These are phyloP conservation scores for Caenorhabditis inopinata DNA, from an alignment of 1,140 invertebrate genomes.

Conservation along the genomic window DNA sequence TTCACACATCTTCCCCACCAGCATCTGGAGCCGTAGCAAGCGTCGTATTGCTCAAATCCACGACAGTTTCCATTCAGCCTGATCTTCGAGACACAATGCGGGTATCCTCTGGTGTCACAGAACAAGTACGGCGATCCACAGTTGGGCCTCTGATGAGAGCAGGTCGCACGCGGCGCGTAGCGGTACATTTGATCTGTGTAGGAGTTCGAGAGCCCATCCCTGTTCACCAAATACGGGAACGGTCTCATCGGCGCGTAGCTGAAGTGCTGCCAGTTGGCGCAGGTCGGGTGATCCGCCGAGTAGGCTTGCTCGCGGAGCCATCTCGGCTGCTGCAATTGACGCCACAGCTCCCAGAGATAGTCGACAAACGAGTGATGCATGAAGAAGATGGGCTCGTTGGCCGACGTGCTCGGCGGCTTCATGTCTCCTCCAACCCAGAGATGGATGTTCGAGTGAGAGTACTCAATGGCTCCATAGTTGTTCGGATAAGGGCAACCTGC, in stretches of 20 bases:
- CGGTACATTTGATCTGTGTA: slow-evolving; percentile 65
- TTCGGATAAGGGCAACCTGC: slow-evolving; percentile 57
- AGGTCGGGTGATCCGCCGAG: slow-evolving; percentile 58
- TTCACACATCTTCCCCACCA: slow-evolving; percentile 58
- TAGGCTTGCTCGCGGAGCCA: slow-evolving; percentile 57
- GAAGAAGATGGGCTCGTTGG: slow-evolving; percentile 67
- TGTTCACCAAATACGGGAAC: slow-evolving; percentile 56
- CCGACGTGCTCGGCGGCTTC: slow-evolving; percentile 58
- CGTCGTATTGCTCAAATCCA: slow-evolving; percentile 61
- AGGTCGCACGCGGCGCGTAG: slow-evolving; percentile 61
- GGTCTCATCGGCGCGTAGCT: slow-evolving; percentile 62
- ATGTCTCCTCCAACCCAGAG: slow-evolving; percentile 65
- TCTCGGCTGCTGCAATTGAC: slow-evolving; percentile 58
- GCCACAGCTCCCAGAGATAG: slow-evolving; percentile 66
- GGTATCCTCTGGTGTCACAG: slow-evolving; percentile 58
- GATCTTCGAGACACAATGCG: slow-evolving; percentile 66
- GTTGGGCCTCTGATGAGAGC: slow-evolving; percentile 47
- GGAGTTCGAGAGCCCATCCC: slow-evolving; percentile 61
- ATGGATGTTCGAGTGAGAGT: slow-evolving; percentile 64
- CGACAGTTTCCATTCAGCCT: slow-evolving; percentile 59
- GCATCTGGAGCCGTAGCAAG: slow-evolving; percentile 61
- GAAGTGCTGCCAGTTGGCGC: slow-evolving; percentile 63
- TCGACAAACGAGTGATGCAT: slow-evolving; percentile 69
- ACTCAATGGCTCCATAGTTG: slow-evolving; percentile 63
- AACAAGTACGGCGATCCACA: slow-evolving; percentile 61